Percentiles rank a stretch among this genome's conserved stretches.
These are phyloP conservation scores for Synanthedon tipuliformis DNA, from an alignment of 2,888 invertebrate genomes.

Conservation along the genomic window DNA sequence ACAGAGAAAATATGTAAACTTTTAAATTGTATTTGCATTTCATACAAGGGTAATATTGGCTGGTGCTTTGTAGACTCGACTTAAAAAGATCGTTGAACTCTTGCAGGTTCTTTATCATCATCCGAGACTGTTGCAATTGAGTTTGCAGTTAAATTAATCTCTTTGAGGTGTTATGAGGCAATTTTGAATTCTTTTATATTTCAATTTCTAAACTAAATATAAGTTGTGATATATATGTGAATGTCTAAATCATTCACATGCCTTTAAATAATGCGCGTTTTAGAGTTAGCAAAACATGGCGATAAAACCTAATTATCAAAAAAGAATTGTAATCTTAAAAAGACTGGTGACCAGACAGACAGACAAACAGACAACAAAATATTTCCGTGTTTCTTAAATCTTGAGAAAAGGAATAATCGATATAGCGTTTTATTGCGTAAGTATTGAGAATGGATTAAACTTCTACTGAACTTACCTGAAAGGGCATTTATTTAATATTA, in stretches of 20 bases:
- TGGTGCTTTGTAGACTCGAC: conserved; percentile 32
- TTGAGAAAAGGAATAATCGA: no score
- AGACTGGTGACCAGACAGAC: no score
- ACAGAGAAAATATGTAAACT: conserved; percentile 61
- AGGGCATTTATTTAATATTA: conserved; percentile 28
- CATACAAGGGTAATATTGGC: conserved; percentile 61
- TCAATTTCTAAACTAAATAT: no score
- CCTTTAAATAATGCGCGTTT: no score
- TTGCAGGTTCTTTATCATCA: conserved; percentile 1
- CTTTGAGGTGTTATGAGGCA: not conserved
- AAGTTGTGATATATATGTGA: no score
- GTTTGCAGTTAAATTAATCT: conserved; percentile 5
- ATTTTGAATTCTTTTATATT: not conserved
- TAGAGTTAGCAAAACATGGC: no score
- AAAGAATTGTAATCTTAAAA: no score
- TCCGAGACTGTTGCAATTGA: conserved; percentile 2
- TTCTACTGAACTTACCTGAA: not conserved
- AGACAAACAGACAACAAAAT: no score
- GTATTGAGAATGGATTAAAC: not conserved
- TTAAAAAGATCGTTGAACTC: not conserved
- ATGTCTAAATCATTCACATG: no score
- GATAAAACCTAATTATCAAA: no score
- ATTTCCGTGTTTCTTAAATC: no score
- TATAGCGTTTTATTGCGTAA: not conserved
- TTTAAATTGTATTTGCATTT: conserved; percentile 68